A percentile compares a stretch with the other conserved stretches of the same genome.
These are phyloP conservation scores for Eilema sororculum DNA, from an alignment of 2,888 invertebrate species.

Conservation along the genomic window DNA sequence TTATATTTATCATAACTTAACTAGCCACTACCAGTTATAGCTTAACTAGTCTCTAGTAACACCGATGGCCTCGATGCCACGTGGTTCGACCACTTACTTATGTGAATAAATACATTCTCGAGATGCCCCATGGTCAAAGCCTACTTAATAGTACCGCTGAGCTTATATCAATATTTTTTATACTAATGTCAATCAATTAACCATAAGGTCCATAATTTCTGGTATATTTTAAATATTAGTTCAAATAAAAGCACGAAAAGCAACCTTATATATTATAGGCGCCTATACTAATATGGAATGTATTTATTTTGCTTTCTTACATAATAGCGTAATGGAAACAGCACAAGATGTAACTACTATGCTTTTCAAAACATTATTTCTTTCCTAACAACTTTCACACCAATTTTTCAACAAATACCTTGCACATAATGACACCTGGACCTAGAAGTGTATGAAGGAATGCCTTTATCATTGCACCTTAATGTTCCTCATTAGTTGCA, in stretches of 20 bases:
- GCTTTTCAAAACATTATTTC: neutral
- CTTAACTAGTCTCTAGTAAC: no score
- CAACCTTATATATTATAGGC: neutral
- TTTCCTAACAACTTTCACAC: neutral
- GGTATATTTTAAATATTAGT: neutral
- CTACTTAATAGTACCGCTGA: no score
- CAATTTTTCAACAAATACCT: no score
- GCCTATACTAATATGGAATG: no score
- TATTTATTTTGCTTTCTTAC: no score
- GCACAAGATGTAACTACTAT: no score
- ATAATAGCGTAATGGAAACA: no score
- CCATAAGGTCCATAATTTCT: neutral
- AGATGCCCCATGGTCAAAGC: no score
- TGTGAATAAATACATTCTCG: no score
- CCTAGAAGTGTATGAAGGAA: neutral
- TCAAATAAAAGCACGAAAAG: neutral
- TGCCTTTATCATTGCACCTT: neutral
- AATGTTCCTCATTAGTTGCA: neutral
- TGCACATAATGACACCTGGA: neutral
- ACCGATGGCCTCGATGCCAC: neutral
- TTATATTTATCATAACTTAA: neutral
- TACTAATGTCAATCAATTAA: neutral
- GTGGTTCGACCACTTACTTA: neutral
- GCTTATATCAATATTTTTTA: neutral
- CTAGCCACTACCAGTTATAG: no score